A percentile compares a stretch with the other conserved stretches of the same genome.
phyloP scores from a whole-genome alignment of 2,797 vertebrate genomes.

The Syncerus caffer region DNA sequence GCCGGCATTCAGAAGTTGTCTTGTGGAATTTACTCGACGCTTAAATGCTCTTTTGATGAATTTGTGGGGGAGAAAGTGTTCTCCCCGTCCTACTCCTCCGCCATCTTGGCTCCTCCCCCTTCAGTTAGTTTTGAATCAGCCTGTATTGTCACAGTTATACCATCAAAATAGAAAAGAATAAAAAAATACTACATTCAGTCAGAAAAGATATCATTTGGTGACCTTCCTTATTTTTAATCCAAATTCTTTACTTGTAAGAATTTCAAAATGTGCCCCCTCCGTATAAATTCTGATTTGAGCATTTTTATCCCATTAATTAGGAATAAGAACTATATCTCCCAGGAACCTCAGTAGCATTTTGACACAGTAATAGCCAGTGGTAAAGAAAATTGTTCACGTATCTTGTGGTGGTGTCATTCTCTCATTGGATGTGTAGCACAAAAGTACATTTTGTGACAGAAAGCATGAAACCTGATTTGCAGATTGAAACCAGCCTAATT shows the following conservation, averaged over 20 bases:
- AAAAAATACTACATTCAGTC: constrained; percentile 4
- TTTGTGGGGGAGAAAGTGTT: no score
- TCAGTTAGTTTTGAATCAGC: constrained; percentile 25
- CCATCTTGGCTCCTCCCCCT: no score
- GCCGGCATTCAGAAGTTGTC: no score
- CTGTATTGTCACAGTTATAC: not conserved
- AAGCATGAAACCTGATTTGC: not conserved
- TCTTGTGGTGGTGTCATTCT: not conserved
- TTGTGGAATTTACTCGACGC: no score
- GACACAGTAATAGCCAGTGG: not conserved
- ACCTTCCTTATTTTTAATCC: constrained; percentile 20
- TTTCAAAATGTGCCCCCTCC: not conserved
- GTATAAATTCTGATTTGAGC: constrained; percentile 31
- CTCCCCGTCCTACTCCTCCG: no score
- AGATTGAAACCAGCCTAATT: constrained; percentile 12
- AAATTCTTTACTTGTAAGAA: constrained; percentile 8
- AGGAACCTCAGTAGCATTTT: constrained; percentile 4
- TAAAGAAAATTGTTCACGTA: not conserved
- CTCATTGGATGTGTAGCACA: not conserved
- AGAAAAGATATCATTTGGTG: not conserved
- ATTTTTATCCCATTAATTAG: constrained; percentile 1
- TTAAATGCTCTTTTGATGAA: no score
- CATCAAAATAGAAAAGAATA: constrained; percentile 17
- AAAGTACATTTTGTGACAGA: not conserved
- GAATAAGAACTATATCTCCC: not conserved